Base-by-base conservation (phyloP, 2,888 invertebrate genomes). In the Nomada goodeniana region DNA sequence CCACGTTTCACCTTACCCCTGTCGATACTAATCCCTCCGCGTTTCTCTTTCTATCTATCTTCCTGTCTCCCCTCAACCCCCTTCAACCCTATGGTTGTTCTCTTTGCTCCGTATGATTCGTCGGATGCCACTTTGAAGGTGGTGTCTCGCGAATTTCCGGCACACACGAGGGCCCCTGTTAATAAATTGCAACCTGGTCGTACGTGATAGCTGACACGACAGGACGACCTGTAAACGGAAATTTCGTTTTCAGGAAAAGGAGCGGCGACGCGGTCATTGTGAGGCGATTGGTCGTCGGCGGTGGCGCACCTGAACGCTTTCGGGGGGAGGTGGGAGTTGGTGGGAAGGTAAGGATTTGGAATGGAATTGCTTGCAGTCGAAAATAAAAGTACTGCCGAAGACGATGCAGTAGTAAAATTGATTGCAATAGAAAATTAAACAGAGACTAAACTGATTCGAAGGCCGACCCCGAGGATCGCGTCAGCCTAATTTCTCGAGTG, bases 401-500 rank as follows among this genome's bases (percentile, higher is more conserved):
- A 42, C 13, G 47, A 36, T 5, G 36, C n/a, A n/a, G 11, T 18
- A 26, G 15, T 50, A 23, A 61, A 50, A 77, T 71, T 55, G 53
- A 65, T 26, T 29, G 52, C 13, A 11, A 77, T 26, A 13, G 18
- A 26, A 71, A 71, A 77, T 67, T 77, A 67, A 80, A 50, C 55
- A 68, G 20, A 20, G 67, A 57, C 44, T 23, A 20, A 67, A 81
- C 52, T 59, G 70, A 76, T 76, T 76, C 76, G 57, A 64, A 29
- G 63, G 42, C 18, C 63, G 71, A 64, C 71, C 70, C 36, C 44
- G 68, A 15, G 69, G 57, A 64, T 60, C 63, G 47, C 63, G 80
- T 72, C 71, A 80, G 68, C 67, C 81, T 82, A 80, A 80, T 83
- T 83, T 68, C 74, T 82, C 63, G 78, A 74, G 73, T 78, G 65